These are phyloP conservation scores for Boulengeromyrus knoepffleri DNA, from an alignment of 2,113 vertebrate genomes.

Conservation along the genomic window DNA sequence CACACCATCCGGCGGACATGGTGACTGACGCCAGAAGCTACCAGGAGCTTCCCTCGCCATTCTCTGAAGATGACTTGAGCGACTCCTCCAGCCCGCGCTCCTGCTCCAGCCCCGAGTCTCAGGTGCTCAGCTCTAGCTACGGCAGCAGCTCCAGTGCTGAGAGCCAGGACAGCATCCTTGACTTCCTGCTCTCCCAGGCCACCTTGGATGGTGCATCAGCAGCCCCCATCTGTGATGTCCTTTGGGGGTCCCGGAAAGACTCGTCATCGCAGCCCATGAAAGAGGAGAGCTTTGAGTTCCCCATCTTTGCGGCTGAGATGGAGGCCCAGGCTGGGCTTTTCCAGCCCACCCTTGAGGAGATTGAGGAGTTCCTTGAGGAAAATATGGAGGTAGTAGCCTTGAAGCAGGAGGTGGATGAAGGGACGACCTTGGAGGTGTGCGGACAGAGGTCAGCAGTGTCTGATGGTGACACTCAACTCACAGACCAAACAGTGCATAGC, in stretches of 20 bases:
- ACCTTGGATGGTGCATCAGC: slow-evolving; percentile 52
- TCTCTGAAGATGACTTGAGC: slow-evolving; percentile 85
- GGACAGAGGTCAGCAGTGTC: slow-evolving; percentile 37
- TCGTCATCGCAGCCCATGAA: slow-evolving; percentile 55
- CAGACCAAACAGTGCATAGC: slow-evolving; percentile 67
- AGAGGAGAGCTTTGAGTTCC: slow-evolving; percentile 79
- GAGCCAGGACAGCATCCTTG: slow-evolving; percentile 82
- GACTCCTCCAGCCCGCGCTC: slow-evolving; percentile 84
- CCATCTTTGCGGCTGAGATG: slow-evolving; percentile 71
- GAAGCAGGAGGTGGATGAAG: slow-evolving; percentile 52
- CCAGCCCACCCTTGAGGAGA: slow-evolving; percentile 95
- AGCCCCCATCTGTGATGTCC: slow-evolving; percentile 55
- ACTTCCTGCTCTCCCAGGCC: slow-evolving; percentile 84
- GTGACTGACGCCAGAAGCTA: slow-evolving; percentile 70
- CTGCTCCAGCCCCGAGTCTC: slow-evolving; percentile 72
- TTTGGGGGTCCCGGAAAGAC: slow-evolving; percentile 75
- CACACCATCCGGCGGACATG: slow-evolving; percentile 63
- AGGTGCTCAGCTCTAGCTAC: slow-evolving; percentile 74
- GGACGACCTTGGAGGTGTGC: slow-evolving; percentile 32
- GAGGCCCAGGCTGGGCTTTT: slow-evolving; percentile 79
- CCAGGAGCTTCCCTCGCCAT: slow-evolving; percentile 74
- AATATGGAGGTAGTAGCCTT: slow-evolving; percentile 78
- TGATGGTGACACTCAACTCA: slow-evolving; percentile 43
- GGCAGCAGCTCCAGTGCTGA: slow-evolving; percentile 59
- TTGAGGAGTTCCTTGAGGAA: slow-evolving; percentile 95